Evolutionary conservation across 2,113 vertebrate species (phyloP).

Genomic region (Crypturellus undulatus): DNA sequence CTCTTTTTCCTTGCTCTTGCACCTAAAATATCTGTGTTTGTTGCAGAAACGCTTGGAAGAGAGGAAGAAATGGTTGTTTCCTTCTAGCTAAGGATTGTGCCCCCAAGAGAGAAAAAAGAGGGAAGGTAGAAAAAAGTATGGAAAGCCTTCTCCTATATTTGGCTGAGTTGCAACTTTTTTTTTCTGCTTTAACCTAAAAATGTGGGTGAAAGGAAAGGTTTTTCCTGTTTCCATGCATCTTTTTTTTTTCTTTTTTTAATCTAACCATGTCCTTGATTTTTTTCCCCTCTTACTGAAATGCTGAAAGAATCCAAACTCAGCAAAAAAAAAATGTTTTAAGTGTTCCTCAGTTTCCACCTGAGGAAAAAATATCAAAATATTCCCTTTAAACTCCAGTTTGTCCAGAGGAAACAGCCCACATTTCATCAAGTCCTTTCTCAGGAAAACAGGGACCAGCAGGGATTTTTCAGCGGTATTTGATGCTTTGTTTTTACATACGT

Average conservation of each 20-base stretch:
- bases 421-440: neutral
- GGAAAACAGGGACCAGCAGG: neutral
- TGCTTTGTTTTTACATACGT: rapidly evolving
- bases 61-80: neutral
- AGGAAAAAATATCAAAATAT: neutral
- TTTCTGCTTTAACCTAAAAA: neutral
- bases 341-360: neutral
- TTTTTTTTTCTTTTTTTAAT: rapidly evolving
- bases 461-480: neutral
- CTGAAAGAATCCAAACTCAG: neutral
- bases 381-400: neutral
- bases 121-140: neutral
- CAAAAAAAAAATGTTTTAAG: rapidly evolving
- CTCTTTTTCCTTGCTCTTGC: no score
- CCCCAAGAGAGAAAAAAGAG: neutral
- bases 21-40: neutral
- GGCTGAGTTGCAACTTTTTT: neutral
- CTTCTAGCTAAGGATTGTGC: neutral
- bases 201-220: neutral
- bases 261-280: neutral
- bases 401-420: neutral
- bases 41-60: neutral
- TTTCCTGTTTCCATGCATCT: neutral
- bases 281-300: neutral
- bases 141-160: neutral